phyloP scores from a whole-genome alignment of 2,888 invertebrate species.

The Mystacides longicornis region DNA sequence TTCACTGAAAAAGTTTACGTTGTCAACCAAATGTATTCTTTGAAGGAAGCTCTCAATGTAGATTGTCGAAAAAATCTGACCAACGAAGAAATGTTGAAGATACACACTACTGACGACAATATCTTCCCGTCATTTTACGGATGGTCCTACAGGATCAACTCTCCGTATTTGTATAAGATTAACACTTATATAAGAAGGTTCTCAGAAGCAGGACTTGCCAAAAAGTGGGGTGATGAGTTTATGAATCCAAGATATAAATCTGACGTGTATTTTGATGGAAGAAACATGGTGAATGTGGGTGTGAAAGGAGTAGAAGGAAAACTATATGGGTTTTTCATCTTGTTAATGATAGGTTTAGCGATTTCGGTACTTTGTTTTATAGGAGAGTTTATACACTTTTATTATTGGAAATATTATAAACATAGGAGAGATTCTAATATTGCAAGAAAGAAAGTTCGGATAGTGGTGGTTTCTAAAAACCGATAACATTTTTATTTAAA shows the following conservation, averaged over 20 bases:
- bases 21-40: background rate
- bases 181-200: background rate
- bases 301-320: background rate
- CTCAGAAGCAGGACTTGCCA: background rate
- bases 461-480: too few species aligned
- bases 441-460: too few species aligned
- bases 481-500: too few species aligned
- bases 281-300: background rate
- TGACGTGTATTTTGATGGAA: background rate
- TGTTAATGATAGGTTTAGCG: background rate
- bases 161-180: background rate
- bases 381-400: background rate
- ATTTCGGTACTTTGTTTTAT: background rate
- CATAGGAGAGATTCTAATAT: too few species aligned
- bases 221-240: background rate
- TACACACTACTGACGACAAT: background rate
- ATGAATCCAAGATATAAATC: background rate
- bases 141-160: background rate
- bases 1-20: background rate
- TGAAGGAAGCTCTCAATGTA: background rate
- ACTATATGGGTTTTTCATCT: background rate
- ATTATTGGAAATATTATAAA: too few species aligned
- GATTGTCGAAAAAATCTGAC: background rate
- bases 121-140: constrained; percentile 6
- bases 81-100: background rate